Base-by-base conservation (phyloP, 2,113 vertebrate species). In the Mesembrinibis cayennensis region DNA sequence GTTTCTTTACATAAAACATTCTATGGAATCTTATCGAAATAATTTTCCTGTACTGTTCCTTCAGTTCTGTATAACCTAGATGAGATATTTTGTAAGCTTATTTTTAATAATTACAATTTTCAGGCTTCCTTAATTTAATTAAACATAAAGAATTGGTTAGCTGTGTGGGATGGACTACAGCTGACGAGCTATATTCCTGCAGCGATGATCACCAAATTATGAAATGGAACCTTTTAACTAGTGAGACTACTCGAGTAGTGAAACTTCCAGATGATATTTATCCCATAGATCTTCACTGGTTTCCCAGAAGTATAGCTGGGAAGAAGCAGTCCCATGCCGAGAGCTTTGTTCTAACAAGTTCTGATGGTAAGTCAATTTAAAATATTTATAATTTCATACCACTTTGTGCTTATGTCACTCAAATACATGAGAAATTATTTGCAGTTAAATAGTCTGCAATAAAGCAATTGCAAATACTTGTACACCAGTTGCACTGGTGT, bases 201-300 rank as follows among this genome's bases (percentile, higher is more conserved):
- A 99, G 99, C 10, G 99, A 99, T 77, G 99, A 99, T 89, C 99
- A 99, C 96, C 99, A 99, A 77, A 98, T 99, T 42, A 96, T 99
- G 82, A 99, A 97, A 32, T 99, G 99, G 99, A 99, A 99, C 98
- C 97, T 99, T 63, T 90, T 99, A 93, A 99, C 98, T 30, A 98
- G 97, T 76, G 99, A 99, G 89, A 99, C 99, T 34, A 97, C 92
- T 23, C 98, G 98, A 4, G 98, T 99, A 55, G 98, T 99, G 73
- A 98, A 97, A 74, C 98, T 99, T 12, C 98, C 99, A 49, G 99
- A 99, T 40, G 99, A 99, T 27, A 98, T 98, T 86, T 99, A 98
- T 95, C 99, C 99, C 11, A 91, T 99, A 22, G 99, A 99, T 91
- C 97, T 99, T 53, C 99, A 99, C 87, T 99, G 99, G 98, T 99